These are phyloP conservation scores for Cotesia chilonis DNA, from an alignment of 1,140 invertebrate genomes.

Conservation along the genomic window DNA sequence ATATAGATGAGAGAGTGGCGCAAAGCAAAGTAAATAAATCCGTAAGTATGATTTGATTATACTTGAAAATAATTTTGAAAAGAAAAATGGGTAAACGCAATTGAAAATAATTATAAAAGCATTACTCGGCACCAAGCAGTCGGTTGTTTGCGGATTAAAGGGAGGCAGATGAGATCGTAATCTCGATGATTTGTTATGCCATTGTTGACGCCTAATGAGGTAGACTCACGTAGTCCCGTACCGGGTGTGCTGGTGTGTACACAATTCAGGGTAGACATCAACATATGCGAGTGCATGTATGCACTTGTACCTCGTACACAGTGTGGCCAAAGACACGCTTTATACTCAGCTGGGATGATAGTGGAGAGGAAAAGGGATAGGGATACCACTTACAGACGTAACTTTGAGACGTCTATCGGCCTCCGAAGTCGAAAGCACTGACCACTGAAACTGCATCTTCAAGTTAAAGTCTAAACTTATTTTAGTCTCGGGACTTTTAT, in stretches of 20 bases:
- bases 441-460: too few species aligned
- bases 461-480: too few species aligned
- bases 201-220: slow-evolving; percentile 58
- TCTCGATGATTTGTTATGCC: slow-evolving; percentile 55
- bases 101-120: slow-evolving; percentile 56
- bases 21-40: too few species aligned
- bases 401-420: slow-evolving; percentile 4
- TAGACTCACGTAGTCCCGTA: slow-evolving; percentile 6
- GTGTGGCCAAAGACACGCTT: too few species aligned
- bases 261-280: background rate
- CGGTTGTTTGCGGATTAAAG: slow-evolving; percentile 30
- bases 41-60: too few species aligned
- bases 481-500: too few species aligned
- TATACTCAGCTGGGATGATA: too few species aligned
- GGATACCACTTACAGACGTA: too few species aligned
- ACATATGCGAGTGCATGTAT: too few species aligned
- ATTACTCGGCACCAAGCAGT: slow-evolving; percentile 46
- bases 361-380: too few species aligned
- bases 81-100: slow-evolving; percentile 22
- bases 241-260: background rate
- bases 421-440: background rate
- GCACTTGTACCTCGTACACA: too few species aligned
- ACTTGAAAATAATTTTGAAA: slow-evolving; percentile 2
- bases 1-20: too few species aligned
- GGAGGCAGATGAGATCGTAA: slow-evolving; percentile 50